A percentile compares a stretch with the other conserved stretches of the same genome.
These are phyloP conservation scores for Lucilia sericata DNA, from an alignment of 1,140 invertebrate genomes.

Conservation along the genomic window DNA sequence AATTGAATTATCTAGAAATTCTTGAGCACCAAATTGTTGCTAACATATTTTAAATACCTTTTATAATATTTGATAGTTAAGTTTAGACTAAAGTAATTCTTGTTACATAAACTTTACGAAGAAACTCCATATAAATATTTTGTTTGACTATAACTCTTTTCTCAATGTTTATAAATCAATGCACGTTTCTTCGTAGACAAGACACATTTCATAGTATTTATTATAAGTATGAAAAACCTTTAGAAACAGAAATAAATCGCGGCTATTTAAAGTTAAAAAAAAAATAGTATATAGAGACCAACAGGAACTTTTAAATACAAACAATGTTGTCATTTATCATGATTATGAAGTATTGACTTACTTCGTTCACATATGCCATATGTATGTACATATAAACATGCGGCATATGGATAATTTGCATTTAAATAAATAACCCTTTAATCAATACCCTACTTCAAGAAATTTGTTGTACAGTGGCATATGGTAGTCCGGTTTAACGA, in stretches of 20 bases:
- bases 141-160: too few relatives aligned
- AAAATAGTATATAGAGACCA: neutral
- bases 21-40: too few relatives aligned
- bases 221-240: neutral
- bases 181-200: neutral
- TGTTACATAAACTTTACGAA: too few relatives aligned
- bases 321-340: conserved; percentile 16
- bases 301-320: neutral
- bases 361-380: neutral
- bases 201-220: neutral
- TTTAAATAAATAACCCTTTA: too few relatives aligned
- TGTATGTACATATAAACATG: neutral
- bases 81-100: too few relatives aligned
- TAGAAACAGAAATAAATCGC: neutral
- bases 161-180: neutral
- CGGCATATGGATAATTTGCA: neutral
- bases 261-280: neutral
- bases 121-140: too few relatives aligned
- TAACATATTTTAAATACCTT: too few relatives aligned
- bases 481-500: too few relatives aligned
- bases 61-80: too few relatives aligned
- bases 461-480: too few relatives aligned
- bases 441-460: neutral
- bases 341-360: conserved; percentile 6
- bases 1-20: too few relatives aligned